Percentiles rank a stretch among this genome's conserved stretches.
phyloP scores from a whole-genome alignment of 2,888 invertebrate genomes.

The Zonitis immaculata region DNA sequence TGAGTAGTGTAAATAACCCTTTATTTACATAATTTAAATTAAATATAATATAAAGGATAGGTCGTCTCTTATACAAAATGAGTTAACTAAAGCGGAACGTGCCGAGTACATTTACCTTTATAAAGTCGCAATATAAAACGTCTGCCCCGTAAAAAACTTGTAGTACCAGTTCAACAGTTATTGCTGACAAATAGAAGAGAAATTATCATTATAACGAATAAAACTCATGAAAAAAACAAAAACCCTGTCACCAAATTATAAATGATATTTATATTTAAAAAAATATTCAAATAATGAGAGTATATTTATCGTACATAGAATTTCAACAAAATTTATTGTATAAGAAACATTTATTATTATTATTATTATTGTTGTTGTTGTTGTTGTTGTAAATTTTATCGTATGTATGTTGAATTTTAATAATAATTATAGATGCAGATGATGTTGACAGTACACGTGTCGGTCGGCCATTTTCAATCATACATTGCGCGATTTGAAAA shows the following conservation, averaged over 20 bases:
- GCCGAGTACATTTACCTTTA: slow-evolving; percentile 20
- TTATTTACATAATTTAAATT: slow-evolving; percentile 21
- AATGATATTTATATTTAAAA: too few relatives aligned
- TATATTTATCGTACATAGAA: too few relatives aligned
- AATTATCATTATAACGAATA: slow-evolving; percentile 8
- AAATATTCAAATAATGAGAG: too few relatives aligned
- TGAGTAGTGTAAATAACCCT: slow-evolving; percentile 21
- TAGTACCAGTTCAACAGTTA: slow-evolving; percentile 21
- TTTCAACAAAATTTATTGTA: too few relatives aligned
- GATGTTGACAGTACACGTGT: slow-evolving; percentile 15
- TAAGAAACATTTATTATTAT: too few relatives aligned
- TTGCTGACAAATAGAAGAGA: slow-evolving; percentile 15
- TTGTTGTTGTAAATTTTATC: slow-evolving; percentile 1
- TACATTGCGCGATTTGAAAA: not conserved
- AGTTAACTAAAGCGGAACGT: slow-evolving; percentile 22
- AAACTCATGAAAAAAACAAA: too few relatives aligned
- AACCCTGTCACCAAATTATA: too few relatives aligned
- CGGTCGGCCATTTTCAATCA: slow-evolving; percentile 14
- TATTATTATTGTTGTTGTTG: not conserved
- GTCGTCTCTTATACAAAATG: slow-evolving; percentile 11
- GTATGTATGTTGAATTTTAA: slow-evolving; percentile 6
- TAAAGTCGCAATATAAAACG: slow-evolving; percentile 2
- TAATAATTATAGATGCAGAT: slow-evolving; percentile 16
- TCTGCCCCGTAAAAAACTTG: slow-evolving; percentile 17
- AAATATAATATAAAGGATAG: slow-evolving; percentile 13